Percentiles rank a stretch among this genome's conserved stretches.
Evolutionary conservation across 2,113 vertebrate genomes (phyloP).

Genomic region (Sinocyclocheilus rhinocerous): DNA sequence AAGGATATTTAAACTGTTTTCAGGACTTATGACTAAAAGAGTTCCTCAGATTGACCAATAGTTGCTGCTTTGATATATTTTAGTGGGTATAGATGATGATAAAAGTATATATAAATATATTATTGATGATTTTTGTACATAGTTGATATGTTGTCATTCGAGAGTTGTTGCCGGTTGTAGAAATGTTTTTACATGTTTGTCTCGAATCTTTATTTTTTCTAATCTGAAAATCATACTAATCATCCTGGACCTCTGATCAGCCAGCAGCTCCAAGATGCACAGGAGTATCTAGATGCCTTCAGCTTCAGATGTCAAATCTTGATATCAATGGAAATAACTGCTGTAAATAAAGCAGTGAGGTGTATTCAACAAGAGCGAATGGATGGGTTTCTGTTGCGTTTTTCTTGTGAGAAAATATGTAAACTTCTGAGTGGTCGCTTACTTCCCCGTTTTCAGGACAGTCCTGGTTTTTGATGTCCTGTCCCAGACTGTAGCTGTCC

Average conservation of each 20-base stretch:
- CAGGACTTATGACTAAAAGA: slow-evolving; percentile 63
- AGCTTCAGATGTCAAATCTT: slow-evolving; percentile 69
- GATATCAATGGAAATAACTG: slow-evolving; percentile 72
- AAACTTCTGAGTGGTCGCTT: neutral
- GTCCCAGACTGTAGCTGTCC: neutral
- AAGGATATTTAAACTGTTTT: slow-evolving; percentile 80
- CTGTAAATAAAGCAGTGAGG: slow-evolving; percentile 77
- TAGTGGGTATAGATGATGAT: slow-evolving; percentile 75
- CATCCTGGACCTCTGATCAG: slow-evolving; percentile 70
- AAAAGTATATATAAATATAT: slow-evolving; percentile 69
- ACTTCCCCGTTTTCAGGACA: neutral
- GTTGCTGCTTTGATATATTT: slow-evolving; percentile 89
- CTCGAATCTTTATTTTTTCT: slow-evolving; percentile 73
- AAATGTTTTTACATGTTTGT: slow-evolving; percentile 78
- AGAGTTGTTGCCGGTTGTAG: slow-evolving; percentile 73
- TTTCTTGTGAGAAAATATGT: neutral
- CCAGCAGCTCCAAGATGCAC: slow-evolving; percentile 66
- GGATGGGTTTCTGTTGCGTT: neutral
- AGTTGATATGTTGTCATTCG: slow-evolving; percentile 77
- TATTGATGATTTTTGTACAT: slow-evolving; percentile 77
- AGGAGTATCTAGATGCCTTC: slow-evolving; percentile 61
- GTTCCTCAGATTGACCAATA: slow-evolving; percentile 90
- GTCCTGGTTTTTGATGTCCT: slow-evolving; percentile 62
- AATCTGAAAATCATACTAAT: slow-evolving; percentile 75
- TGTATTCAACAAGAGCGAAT: slow-evolving; percentile 63